Conservation (phyloP, 37 sponge, comb jelly and placozoan genomes). For the Halisarca cf. caerulea region DNA sequence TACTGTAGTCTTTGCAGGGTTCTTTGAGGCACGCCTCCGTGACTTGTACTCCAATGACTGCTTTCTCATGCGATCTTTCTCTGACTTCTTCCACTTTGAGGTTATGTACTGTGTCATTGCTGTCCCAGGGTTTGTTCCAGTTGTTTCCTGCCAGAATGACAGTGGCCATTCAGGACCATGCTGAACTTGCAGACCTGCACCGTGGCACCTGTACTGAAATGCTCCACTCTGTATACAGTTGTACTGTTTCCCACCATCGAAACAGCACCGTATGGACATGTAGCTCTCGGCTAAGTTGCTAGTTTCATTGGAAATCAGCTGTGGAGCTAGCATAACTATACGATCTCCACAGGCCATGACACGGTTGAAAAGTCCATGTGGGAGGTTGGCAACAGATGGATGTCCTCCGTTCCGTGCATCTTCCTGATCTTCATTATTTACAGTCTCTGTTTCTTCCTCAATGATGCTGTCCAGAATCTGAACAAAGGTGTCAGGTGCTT, state of each 20-base stretch:
- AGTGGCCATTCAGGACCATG: constrained; percentile 16
- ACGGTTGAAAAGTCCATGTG: neutral
- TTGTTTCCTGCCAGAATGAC: neutral
- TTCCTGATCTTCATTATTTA: neutral
- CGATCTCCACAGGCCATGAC: constrained; percentile 18
- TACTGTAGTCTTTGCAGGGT: neutral
- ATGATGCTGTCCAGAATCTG: neutral
- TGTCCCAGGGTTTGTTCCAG: neutral
- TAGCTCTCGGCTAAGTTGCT: constrained; percentile 37
- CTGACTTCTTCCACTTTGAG: neutral
- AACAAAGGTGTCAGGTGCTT: neutral
- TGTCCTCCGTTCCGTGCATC: neutral
- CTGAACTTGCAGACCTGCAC: constrained; percentile 26
- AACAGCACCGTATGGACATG: constrained; percentile 18
- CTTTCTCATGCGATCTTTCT: neutral
- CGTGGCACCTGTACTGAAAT: constrained; percentile 23
- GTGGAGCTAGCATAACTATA: constrained; percentile 2
- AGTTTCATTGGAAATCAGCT: constrained; percentile 29
- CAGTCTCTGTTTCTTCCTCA: neutral
- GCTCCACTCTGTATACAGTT: constrained; percentile 23
- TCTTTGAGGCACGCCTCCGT: neutral
- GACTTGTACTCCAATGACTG: neutral
- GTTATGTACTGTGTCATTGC: neutral
- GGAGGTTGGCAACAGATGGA: neutral
- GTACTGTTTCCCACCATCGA: constrained; percentile 31